Evolutionary conservation across 2,888 invertebrate genomes (phyloP).

Genomic region (Netelia inedita): DNA sequence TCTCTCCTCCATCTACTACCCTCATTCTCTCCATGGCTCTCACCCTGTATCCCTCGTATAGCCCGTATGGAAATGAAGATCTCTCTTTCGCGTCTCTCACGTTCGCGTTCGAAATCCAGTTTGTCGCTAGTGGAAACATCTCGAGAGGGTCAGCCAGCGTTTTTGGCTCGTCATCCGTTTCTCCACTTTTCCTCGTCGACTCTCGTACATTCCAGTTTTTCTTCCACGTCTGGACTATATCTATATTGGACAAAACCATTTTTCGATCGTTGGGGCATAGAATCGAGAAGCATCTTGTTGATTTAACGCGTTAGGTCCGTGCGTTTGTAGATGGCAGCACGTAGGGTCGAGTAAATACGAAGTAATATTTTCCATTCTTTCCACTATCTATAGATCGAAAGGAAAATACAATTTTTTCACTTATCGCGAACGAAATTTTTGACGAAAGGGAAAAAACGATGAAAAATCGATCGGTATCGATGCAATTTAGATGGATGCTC

Average conservation of each 20-base stretch:
- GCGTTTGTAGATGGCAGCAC: conserved; percentile 54
- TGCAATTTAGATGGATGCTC: not conserved
- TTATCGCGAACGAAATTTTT: too few relatives aligned
- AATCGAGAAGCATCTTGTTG: conserved; percentile 65
- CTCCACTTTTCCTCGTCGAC: conserved; percentile 56
- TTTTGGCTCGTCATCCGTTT: conserved; percentile 67
- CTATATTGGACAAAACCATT: not conserved
- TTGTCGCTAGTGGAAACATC: conserved; percentile 82
- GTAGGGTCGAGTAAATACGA: conserved; percentile 62
- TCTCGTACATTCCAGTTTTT: conserved; percentile 41
- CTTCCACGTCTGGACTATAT: conserved; percentile 11
- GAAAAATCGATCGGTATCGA: not conserved
- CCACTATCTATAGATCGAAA: not conserved
- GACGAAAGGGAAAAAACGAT: too few relatives aligned
- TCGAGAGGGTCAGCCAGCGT: conserved; percentile 79
- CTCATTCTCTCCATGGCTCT: conserved; percentile 40
- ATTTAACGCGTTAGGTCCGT: conserved; percentile 62
- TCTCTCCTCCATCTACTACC: conserved; percentile 42
- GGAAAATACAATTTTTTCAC: not conserved
- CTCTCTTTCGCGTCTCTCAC: conserved; percentile 70
- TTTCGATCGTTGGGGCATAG: conserved; percentile 52
- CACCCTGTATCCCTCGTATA: conserved; percentile 66
- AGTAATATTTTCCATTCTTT: conserved; percentile 57
- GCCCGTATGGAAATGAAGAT: conserved; percentile 83
- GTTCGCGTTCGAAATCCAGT: conserved; percentile 81